Base-by-base conservation (phyloP, 2,888 invertebrate genomes). In the Tineola bisselliella region DNA sequence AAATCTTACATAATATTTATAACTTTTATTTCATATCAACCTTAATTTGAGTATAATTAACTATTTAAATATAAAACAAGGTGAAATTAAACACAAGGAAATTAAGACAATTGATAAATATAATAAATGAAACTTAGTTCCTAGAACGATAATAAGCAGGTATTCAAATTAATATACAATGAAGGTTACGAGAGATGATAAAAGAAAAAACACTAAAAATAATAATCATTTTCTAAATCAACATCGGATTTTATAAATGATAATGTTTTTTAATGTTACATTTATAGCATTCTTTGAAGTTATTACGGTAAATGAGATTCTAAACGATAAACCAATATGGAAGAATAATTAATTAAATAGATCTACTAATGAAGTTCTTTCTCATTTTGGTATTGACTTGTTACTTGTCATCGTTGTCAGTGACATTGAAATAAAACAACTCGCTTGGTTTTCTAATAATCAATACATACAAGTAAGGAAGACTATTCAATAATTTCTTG, bases 121-220 rank as follows among this genome's bases (percentile, higher is more conserved):
- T 54, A 54, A 54, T 54, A 54, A 48, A 54, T 18, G 18, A 19
- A 54, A 54, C 25, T 18, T 48, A 54, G 54, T 54, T 54, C 54
- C 54, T 54, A 54, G 54, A 17, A 17, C 12, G 54, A 19, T 19
- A 54, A 19, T n/a, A n/a, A n/a, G n/a, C n/a, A n/a, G n/a, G 12
- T 12, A 54, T 12, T 25, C 17, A 54, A 54, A 25, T 54, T 18
- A 18, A 25, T 54, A 54, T 54, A 4, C 12, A 12, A 25, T 54
- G 54, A 54, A 54, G 54, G 54, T 25, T 54, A 54, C 25, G 12
- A 54, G 25, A 54, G 54, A 54, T 25, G 54, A 54, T 54, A 54
- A 54, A 54, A 54, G 54, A 19, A 54, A 48, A 25, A 48, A 54
- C 5, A 25, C 25, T 13, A 4, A 48, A 54, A 18, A 54, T 54